These are phyloP conservation scores for Pteropus rufus DNA, from an alignment of 2,797 vertebrate genomes.

Conservation along the genomic window DNA sequence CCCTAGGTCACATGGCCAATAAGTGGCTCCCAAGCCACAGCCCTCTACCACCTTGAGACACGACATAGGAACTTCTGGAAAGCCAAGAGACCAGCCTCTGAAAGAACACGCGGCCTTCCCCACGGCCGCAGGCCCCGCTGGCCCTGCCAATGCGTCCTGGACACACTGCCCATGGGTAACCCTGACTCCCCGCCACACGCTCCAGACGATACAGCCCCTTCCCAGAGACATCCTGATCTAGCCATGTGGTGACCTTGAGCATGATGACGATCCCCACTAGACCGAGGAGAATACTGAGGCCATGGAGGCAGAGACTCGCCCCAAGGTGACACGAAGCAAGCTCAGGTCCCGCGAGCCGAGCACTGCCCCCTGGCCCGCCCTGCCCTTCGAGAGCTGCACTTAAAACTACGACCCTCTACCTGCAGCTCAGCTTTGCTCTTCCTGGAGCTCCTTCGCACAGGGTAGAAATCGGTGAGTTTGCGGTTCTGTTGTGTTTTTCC, in stretches of 20 bases:
- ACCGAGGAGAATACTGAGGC: background rate
- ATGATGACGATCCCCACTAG: fast-evolving
- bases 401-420: slow-evolving; percentile 78
- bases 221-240: background rate
- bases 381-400: fast-evolving
- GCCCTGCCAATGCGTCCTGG: background rate
- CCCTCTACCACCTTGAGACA: too few relatives aligned
- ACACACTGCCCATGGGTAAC: fast-evolving
- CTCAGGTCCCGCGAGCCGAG: fast-evolving
- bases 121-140: background rate
- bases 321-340: too few relatives aligned
- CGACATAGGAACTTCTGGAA: fast-evolving
- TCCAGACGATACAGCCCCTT: background rate
- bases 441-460: slow-evolving; percentile 94
- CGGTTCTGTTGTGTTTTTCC: slow-evolving; percentile 88
- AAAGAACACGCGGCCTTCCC: background rate
- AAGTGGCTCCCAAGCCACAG: background rate
- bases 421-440: slow-evolving; percentile 94
- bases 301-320: background rate
- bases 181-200: background rate
- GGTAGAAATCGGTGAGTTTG: slow-evolving; percentile 97
- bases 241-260: background rate
- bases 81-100: background rate
- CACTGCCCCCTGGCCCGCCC: fast-evolving
- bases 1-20: fast-evolving